A percentile compares a stretch with the other conserved stretches of the same genome.
phyloP scores from a whole-genome alignment of 2,797 vertebrate genomes.

The Danio tinwini region DNA sequence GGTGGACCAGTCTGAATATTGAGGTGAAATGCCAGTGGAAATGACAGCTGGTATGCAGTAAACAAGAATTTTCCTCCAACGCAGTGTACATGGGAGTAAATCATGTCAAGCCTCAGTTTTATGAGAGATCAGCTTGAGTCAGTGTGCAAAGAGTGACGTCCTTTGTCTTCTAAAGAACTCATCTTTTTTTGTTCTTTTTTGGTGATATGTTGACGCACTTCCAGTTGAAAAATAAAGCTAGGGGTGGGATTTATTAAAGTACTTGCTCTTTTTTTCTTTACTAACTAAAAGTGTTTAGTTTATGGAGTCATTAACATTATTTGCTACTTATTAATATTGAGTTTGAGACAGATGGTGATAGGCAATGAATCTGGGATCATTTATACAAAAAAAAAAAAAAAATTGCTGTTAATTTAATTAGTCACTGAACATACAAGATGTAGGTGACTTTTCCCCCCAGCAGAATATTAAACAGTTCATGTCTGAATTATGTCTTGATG shows the following conservation, averaged over 20 bases:
- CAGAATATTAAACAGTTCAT: no score
- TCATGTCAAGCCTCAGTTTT: constrained; percentile 27
- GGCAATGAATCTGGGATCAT: no score
- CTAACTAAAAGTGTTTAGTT: background rate
- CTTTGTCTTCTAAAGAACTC: background rate
- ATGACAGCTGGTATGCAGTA: constrained; percentile 7
- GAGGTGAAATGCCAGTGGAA: constrained; percentile 22
- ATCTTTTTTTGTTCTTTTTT: background rate
- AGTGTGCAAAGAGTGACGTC: constrained; percentile 3
- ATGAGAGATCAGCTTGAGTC: constrained; percentile 11
- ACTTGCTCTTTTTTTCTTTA: background rate
- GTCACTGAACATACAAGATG: no score
- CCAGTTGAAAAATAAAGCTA: background rate
- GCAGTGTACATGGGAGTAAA: constrained; percentile 14
- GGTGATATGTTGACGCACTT: background rate
- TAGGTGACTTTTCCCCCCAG: no score
- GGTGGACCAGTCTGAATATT: constrained; percentile 41
- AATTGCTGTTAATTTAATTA: no score
- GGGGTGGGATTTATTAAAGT: background rate
- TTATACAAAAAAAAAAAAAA: no score
- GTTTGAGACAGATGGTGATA: background rate
- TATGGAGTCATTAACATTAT: background rate
- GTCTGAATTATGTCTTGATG: no score
- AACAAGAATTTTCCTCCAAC: constrained; percentile 34
- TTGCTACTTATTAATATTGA: background rate